A percentile compares a stretch with the other conserved stretches of the same genome.
These are phyloP conservation scores for Lacerta agilis DNA, from an alignment of 2,797 vertebrate genomes.

Conservation along the genomic window DNA sequence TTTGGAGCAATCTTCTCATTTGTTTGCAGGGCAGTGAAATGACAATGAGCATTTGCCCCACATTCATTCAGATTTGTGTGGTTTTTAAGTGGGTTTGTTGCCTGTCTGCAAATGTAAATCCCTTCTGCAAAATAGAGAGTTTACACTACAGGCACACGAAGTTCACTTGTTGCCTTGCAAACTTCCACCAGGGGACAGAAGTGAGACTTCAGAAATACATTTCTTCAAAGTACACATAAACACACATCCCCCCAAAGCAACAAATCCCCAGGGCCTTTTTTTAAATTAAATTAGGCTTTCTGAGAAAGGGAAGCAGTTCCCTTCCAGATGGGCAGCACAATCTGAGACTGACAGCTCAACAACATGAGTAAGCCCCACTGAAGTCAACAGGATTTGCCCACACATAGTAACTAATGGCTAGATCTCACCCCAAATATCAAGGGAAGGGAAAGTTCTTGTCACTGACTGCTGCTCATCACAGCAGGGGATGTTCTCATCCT, in stretches of 20 bases:
- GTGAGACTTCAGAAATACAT: neutral
- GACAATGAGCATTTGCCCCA: too few species aligned
- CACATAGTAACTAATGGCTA: neutral
- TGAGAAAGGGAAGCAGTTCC: neutral
- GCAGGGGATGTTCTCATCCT: neutral
- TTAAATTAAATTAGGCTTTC: neutral
- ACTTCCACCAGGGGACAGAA: conserved; percentile 7
- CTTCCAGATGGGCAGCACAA: too few species aligned
- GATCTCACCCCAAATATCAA: neutral
- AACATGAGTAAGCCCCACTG: neutral
- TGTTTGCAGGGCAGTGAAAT: too few species aligned
- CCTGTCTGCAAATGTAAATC: too few species aligned
- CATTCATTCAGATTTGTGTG: too few species aligned
- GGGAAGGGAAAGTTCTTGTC: neutral
- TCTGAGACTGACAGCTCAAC: neutral
- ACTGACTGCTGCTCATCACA: neutral
- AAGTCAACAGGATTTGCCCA: neutral
- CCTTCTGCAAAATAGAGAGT: neutral
- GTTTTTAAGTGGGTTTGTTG: too few species aligned
- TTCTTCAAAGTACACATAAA: neutral
- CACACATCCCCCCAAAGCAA: neutral
- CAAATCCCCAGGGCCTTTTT: neutral
- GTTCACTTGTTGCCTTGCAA: neutral
- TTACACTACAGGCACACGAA: too few species aligned
- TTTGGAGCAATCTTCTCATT: too few species aligned